These are phyloP conservation scores for Darevskia nairensis DNA, from an alignment of 2,797 vertebrate species.

Conservation along the genomic window DNA sequence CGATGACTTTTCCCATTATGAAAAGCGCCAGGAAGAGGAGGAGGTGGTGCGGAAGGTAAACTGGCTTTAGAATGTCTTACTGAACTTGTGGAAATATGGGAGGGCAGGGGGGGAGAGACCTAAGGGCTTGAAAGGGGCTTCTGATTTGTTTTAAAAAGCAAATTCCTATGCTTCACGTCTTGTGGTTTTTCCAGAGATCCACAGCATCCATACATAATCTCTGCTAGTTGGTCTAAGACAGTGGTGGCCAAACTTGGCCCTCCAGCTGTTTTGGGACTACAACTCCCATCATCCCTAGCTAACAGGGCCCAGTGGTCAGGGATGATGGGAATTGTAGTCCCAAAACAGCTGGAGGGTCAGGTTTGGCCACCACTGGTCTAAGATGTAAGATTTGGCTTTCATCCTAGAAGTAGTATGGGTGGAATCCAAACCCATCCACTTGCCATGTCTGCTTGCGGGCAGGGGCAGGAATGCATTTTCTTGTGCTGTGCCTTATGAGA, in stretches of 20 bases:
- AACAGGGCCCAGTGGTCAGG: too few relatives aligned
- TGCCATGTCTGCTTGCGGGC: not conserved
- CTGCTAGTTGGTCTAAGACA: not conserved
- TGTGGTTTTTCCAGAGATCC: too few relatives aligned
- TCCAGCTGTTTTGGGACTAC: too few relatives aligned
- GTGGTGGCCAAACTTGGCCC: too few relatives aligned
- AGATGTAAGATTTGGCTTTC: conserved; percentile 40
- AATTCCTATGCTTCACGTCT: not conserved
- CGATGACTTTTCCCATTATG: conserved; percentile 97
- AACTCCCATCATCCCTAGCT: too few relatives aligned
- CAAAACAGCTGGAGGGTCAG: not conserved
- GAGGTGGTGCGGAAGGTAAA: conserved; percentile 94
- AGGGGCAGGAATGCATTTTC: not conserved
- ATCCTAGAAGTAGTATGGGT: not conserved
- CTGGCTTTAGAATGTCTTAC: conserved; percentile 65
- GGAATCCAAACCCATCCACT: not conserved
- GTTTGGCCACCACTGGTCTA: not conserved
- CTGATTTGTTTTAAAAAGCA: conserved; percentile 3
- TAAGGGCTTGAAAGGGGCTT: conserved; percentile 41
- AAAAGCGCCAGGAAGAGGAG: conserved; percentile 96
- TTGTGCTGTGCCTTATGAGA: not conserved
- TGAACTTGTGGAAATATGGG: conserved; percentile 58
- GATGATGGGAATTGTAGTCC: too few relatives aligned
- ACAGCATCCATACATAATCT: not conserved
- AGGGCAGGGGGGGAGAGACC: not conserved